Conservation (phyloP, 2,797 vertebrate genomes). For the Sebastes kiyomatsui region DNA sequence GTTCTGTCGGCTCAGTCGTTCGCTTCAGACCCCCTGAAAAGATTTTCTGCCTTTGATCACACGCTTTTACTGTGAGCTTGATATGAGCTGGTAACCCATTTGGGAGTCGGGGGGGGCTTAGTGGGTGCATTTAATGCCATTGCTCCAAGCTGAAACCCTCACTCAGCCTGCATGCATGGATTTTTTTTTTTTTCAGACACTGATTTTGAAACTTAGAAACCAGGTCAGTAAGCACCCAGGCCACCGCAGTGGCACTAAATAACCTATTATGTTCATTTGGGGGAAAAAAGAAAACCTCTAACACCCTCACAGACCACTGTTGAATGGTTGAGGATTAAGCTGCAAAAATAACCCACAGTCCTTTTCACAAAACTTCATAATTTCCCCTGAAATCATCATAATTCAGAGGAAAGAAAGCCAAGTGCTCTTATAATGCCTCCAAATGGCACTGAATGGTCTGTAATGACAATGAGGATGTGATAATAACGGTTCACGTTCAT, state of each 20-base stretch:
- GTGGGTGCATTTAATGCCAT: constrained; percentile 51
- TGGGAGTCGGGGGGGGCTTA: constrained; percentile 46
- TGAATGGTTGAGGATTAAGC: constrained; percentile 51
- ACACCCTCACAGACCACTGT: not conserved
- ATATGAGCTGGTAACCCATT: constrained; percentile 60
- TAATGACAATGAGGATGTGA: constrained; percentile 65
- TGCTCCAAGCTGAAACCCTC: constrained; percentile 39
- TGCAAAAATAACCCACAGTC: constrained; percentile 30
- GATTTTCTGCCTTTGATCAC: constrained; percentile 62
- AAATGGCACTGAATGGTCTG: constrained; percentile 59
- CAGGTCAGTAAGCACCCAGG: constrained; percentile 44
- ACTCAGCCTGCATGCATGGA: constrained; percentile 7
- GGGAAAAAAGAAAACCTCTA: not conserved
- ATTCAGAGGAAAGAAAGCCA: constrained; percentile 52
- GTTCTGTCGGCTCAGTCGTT: constrained; percentile 36
- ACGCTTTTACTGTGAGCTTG: constrained; percentile 39
- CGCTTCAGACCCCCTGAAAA: constrained; percentile 38
- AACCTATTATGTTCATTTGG: constrained; percentile 40
- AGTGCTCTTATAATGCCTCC: constrained; percentile 55
- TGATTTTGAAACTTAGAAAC: constrained; percentile 42
- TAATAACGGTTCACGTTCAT: constrained; percentile 64
- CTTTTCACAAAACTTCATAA: constrained; percentile 48
- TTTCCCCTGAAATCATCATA: constrained; percentile 57
- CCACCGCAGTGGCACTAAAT: constrained; percentile 39
- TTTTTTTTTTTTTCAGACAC: constrained; percentile 13